phyloP scores from a whole-genome alignment of 2,797 vertebrate species.

The Chloroceryle inda region DNA sequence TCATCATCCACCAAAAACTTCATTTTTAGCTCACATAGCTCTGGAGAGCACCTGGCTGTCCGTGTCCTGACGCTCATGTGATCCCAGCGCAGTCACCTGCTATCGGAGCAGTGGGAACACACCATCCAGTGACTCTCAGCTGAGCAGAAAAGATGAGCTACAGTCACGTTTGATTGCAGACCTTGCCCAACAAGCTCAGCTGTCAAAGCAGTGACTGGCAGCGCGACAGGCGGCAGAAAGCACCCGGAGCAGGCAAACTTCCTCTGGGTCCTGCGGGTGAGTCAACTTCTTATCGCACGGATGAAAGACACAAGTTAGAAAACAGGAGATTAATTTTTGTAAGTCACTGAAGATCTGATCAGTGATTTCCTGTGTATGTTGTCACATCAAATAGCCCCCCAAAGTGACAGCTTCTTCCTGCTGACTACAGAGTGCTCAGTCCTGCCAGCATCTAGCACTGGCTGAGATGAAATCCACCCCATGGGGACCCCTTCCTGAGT shows the following conservation, averaged over 20 bases:
- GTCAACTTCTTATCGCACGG: not conserved
- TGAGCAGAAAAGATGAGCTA: not conserved
- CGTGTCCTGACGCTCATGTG: not conserved
- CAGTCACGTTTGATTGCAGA: not conserved
- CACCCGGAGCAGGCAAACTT: not conserved
- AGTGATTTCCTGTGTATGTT: not conserved
- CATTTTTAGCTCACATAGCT: not conserved
- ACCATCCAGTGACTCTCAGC: not conserved
- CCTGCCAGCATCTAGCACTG: not conserved
- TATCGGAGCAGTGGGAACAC: not conserved
- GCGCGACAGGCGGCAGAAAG: not conserved
- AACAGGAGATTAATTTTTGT: not conserved
- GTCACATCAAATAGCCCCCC: not conserved
- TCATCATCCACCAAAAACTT: not conserved
- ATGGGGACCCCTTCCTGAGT: not conserved
- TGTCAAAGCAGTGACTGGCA: not conserved
- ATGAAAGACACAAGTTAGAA: not conserved
- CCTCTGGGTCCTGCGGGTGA: not conserved
- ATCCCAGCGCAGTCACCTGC: not conserved
- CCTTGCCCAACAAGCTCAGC: not conserved
- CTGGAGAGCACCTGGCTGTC: too few species aligned
- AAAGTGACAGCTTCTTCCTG: not conserved
- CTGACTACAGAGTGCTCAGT: not conserved
- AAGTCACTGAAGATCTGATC: not conserved
- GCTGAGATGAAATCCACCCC: not conserved